Percentiles rank a stretch among this genome's conserved stretches.
phyloP scores from a whole-genome alignment of 2,797 vertebrate species.

The Rallus crepitans region DNA sequence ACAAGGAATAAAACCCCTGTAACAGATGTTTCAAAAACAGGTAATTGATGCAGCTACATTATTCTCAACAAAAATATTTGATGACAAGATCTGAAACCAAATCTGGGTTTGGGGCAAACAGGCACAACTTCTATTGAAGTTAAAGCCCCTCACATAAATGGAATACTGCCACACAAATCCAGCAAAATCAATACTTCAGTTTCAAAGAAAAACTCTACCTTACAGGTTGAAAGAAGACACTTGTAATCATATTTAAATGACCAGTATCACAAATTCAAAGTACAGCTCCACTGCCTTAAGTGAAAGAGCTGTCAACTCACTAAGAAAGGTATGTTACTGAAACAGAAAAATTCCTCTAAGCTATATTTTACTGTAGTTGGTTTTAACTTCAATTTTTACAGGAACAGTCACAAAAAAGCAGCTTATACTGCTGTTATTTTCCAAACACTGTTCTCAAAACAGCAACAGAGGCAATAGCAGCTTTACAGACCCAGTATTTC shows the following conservation, averaged over 20 bases:
- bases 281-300: not conserved
- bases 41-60: not conserved
- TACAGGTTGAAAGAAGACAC: not conserved
- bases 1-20: not conserved
- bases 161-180: not conserved
- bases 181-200: not conserved
- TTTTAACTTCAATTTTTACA: not conserved
- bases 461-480: not conserved
- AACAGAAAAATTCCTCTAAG: not conserved
- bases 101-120: not conserved
- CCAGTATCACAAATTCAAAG: not conserved
- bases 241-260: not conserved
- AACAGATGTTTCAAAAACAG: not conserved
- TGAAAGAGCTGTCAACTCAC: not conserved
- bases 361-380: not conserved
- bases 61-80: not conserved
- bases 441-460: not conserved
- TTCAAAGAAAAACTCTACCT: not conserved
- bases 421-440: not conserved
- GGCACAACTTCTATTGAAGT: not conserved
- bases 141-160: not conserved
- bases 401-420: not conserved
- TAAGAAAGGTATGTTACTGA: not conserved
- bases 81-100: not conserved
- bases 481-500: not conserved